Evolutionary conservation across 2,113 vertebrate species (phyloP).

Genomic region (Gopherus flavomarginatus): DNA sequence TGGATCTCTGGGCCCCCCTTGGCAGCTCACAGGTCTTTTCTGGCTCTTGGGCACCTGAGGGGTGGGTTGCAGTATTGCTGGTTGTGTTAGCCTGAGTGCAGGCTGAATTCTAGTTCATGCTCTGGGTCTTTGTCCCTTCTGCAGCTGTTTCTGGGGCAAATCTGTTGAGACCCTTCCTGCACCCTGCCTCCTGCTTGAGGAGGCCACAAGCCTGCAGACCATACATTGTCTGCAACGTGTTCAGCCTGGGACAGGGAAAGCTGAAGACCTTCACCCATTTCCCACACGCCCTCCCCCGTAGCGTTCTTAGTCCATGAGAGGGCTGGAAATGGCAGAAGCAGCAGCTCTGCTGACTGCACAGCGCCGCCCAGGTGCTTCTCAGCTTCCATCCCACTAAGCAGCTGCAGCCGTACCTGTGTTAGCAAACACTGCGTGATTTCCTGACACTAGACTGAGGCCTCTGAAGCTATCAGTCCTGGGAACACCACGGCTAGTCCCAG

Average conservation of each 20-base stretch:
- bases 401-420: slow-evolving; percentile 74
- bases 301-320: fast-evolving
- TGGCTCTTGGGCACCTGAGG: too few relatives aligned
- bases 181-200: slow-evolving; percentile 22
- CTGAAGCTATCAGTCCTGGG: not conserved
- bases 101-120: not conserved
- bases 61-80: not conserved
- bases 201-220: slow-evolving; percentile 51
- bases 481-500: slow-evolving; percentile 72
- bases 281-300: not conserved
- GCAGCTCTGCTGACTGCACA: not conserved
- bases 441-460: not conserved
- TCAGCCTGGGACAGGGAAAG: slow-evolving; percentile 59
- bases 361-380: not conserved
- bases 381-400: slow-evolving; percentile 39
- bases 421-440: slow-evolving; percentile 60
- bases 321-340: slow-evolving; percentile 35
- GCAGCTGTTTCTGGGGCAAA: slow-evolving; percentile 65
- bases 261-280: slow-evolving; percentile 59
- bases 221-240: slow-evolving; percentile 43
- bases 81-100: slow-evolving; percentile 34
- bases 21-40: not conserved
- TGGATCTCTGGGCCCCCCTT: not conserved
- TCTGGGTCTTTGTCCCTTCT: slow-evolving; percentile 41
- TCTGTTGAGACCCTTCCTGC: slow-evolving; percentile 14